These are phyloP conservation scores for Alosa alosa DNA, from an alignment of 2,113 vertebrate genomes.

Conservation along the genomic window DNA sequence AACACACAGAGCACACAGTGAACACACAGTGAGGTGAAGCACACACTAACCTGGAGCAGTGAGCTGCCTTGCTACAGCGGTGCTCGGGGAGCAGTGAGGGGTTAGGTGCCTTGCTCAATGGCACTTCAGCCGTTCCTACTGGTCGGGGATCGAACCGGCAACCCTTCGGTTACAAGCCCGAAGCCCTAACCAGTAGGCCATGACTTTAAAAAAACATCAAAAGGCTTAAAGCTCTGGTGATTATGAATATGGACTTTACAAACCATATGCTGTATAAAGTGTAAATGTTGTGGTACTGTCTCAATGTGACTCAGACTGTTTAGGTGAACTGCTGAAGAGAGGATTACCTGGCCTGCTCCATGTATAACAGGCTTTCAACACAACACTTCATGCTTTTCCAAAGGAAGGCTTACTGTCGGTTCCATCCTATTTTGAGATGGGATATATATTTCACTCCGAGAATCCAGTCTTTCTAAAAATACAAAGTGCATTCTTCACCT, in stretches of 20 bases:
- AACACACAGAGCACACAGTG: too few relatives aligned
- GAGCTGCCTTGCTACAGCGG: too few relatives aligned
- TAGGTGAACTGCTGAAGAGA: not conserved
- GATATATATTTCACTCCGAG: not conserved
- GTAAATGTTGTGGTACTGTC: not conserved
- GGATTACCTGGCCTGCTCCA: not conserved
- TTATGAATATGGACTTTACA: not conserved
- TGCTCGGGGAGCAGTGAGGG: too few relatives aligned
- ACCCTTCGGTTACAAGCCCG: too few relatives aligned
- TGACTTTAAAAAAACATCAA: not conserved
- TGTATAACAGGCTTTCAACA: conserved; percentile 8
- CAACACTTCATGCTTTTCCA: not conserved
- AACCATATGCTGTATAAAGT: not conserved
- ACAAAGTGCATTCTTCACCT: not conserved
- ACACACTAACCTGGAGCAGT: too few relatives aligned
- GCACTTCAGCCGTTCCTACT: too few relatives aligned
- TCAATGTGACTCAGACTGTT: not conserved
- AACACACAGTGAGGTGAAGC: too few relatives aligned
- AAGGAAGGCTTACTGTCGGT: not conserved
- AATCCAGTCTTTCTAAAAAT: not conserved
- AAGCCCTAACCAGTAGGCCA: too few relatives aligned
- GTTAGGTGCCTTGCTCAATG: too few relatives aligned
- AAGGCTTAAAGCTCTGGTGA: not conserved
- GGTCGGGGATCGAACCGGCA: too few relatives aligned
- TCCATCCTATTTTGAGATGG: not conserved